Conservation (phyloP, 2,888 invertebrate genomes). For the Heliconius charithonia region DNA sequence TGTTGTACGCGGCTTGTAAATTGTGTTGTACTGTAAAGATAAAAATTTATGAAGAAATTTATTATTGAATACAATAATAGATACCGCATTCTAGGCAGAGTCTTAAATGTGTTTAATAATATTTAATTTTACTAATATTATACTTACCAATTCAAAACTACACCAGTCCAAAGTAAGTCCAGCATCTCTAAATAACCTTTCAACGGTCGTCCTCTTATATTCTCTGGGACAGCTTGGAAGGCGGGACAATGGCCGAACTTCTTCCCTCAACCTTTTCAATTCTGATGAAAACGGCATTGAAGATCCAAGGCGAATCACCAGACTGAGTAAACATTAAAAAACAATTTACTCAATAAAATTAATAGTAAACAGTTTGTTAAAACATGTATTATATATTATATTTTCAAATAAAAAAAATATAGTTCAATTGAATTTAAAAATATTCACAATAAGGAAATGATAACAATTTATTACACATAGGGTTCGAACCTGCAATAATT, state of each 20-base stretch:
- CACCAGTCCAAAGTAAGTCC: slow-evolving; percentile 95
- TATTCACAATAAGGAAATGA: too few species aligned
- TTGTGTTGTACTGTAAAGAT: slow-evolving; percentile 70
- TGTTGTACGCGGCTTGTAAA: slow-evolving; percentile 67
- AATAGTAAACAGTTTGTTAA: too few species aligned
- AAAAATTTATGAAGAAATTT: too few species aligned
- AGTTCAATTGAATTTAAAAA: too few species aligned
- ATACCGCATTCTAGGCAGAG: too few species aligned
- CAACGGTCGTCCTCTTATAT: slow-evolving; percentile 93
- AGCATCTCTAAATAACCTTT: slow-evolving; percentile 90
- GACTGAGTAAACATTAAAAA: slow-evolving; percentile 74
- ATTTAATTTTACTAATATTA: not conserved
- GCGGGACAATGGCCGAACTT: slow-evolving; percentile 91
- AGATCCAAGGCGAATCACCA: slow-evolving; percentile 92
- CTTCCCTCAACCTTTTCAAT: slow-evolving; percentile 88
- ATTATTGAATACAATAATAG: too few species aligned
- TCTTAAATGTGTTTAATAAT: too few species aligned
- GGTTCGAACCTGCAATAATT: too few species aligned
- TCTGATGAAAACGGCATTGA: slow-evolving; percentile 88
- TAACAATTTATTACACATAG: too few species aligned
- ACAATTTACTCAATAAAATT: too few species aligned
- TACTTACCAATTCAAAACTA: slow-evolving; percentile 89
- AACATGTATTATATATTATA: too few species aligned
- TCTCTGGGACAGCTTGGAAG: slow-evolving; percentile 90
- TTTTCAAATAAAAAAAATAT: too few species aligned